phyloP scores from a whole-genome alignment of 2,888 invertebrate genomes.

The Timema cristinae region DNA sequence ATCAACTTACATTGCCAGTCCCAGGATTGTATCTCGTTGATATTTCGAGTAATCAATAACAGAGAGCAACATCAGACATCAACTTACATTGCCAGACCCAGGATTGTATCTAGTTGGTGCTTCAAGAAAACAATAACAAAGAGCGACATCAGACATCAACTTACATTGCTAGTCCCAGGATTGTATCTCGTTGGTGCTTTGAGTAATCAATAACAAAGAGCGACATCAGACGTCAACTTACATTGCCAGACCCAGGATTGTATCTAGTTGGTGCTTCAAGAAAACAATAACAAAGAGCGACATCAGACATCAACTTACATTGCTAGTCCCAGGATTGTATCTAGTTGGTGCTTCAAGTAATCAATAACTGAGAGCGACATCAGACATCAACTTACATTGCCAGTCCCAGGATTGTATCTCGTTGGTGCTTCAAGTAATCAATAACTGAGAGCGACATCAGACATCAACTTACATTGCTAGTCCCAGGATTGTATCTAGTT shows the following conservation, averaged over 20 bases:
- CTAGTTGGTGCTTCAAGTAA: constrained; percentile 39
- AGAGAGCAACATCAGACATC: background rate
- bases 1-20: constrained; percentile 48
- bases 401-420: constrained; percentile 50
- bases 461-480: constrained; percentile 40
- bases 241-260: constrained; percentile 52
- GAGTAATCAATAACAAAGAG: constrained; percentile 33
- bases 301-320: constrained; percentile 42
- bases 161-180: constrained; percentile 52
- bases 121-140: too few species aligned
- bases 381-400: constrained; percentile 45
- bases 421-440: constrained; percentile 35
- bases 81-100: constrained; percentile 51
- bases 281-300: too few species aligned
- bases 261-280: constrained; percentile 42
- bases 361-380: too few species aligned
- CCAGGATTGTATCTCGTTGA: constrained; percentile 50
- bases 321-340: constrained; percentile 51
- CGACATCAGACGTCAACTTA: constrained; percentile 36
- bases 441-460: too few species aligned
- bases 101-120: constrained; percentile 47
- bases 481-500: too few species aligned
- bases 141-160: constrained; percentile 26
- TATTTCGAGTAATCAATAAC: constrained; percentile 41
- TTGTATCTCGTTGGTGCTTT: constrained; percentile 49